Conservation (phyloP, 1,140 invertebrate genomes). For the Drosophila kepulauana region DNA sequence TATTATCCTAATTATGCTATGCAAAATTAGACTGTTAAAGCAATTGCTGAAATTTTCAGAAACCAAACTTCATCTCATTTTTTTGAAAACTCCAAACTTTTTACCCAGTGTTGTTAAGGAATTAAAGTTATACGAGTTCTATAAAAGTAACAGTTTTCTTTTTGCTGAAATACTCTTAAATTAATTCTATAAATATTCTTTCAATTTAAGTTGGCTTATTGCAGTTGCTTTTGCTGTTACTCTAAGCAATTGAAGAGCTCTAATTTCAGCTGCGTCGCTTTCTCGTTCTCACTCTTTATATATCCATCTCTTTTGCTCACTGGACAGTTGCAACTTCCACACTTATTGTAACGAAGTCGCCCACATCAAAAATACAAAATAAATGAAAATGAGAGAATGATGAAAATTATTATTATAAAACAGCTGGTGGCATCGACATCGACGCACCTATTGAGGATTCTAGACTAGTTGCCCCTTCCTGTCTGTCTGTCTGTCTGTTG, state of each 20-base stretch:
- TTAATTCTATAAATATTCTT: not conserved
- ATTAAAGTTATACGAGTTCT: not conserved
- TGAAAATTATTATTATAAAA: conserved; percentile 63
- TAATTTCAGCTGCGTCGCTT: conserved; percentile 3
- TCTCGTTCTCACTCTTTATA: not conserved
- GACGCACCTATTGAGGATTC: conserved; percentile 72
- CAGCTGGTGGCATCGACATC: conserved; percentile 64
- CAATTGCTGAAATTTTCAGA: no score
- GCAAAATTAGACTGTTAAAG: no score
- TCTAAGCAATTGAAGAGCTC: not conserved
- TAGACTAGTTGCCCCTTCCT: conserved; percentile 35
- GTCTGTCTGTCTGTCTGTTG: conserved; percentile 51
- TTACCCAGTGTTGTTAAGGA: not conserved
- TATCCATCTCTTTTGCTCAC: not conserved
- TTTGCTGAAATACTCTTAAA: no score
- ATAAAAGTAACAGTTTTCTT: not conserved
- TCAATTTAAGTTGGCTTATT: not conserved
- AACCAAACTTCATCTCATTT: no score
- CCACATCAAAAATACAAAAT: conserved; percentile 28
- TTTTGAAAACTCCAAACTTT: no score
- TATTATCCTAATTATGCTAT: no score
- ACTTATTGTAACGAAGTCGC: conserved; percentile 44
- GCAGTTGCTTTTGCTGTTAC: not conserved
- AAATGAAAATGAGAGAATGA: conserved; percentile 26
- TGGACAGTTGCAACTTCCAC: conserved; percentile 14